Evolutionary conservation across 2,797 vertebrate species (phyloP).

Genomic region (Hypotaenidia okinawae): DNA sequence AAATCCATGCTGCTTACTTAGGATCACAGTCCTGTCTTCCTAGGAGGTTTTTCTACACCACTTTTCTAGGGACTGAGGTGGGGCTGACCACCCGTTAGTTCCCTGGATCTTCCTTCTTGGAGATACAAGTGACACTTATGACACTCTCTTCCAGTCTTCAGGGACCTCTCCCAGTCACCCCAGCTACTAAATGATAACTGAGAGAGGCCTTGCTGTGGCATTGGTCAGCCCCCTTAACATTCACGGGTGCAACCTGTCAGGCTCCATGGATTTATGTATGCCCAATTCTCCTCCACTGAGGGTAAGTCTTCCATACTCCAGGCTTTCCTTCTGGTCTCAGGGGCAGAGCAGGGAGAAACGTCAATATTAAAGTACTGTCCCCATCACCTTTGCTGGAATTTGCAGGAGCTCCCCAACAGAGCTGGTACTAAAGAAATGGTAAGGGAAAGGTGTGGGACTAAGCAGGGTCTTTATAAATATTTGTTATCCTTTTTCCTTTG

Average conservation of each 20-base stretch:
- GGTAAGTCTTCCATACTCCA: neutral
- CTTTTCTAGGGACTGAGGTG: neutral
- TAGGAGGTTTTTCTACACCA: neutral
- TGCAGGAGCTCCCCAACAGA: neutral
- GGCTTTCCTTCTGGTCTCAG: neutral
- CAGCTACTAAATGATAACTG: neutral
- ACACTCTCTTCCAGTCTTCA: neutral
- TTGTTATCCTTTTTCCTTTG: neutral
- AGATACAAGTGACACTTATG: neutral
- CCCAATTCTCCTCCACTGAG: neutral
- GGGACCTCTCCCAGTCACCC: neutral
- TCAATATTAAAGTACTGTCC: neutral
- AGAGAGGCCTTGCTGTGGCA: neutral
- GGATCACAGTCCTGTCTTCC: neutral
- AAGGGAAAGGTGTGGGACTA: neutral
- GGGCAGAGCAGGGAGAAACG: neutral
- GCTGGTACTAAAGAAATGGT: neutral
- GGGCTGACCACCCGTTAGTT: neutral
- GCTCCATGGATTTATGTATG: neutral
- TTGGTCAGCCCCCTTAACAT: neutral
- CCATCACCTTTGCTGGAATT: neutral
- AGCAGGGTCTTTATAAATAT: neutral
- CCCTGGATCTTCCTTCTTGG: neutral
- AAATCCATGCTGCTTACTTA: neutral
- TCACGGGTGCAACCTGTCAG: neutral